phyloP scores from a whole-genome alignment of 2,113 vertebrate genomes.

The Sphyrna mokarran region DNA sequence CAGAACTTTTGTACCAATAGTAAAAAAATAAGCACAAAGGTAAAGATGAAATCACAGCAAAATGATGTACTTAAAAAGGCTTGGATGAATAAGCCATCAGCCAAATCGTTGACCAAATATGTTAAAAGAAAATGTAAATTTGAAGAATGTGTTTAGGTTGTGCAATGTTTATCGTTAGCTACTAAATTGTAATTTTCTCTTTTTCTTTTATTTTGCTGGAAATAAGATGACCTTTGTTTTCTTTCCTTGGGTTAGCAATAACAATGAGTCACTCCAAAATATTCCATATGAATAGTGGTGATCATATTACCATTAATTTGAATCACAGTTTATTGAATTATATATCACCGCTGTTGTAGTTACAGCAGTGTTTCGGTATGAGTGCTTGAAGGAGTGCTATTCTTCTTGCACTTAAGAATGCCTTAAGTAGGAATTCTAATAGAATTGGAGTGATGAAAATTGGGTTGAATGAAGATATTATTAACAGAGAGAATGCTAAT shows the following conservation, averaged over 20 bases:
- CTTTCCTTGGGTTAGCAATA: not conserved
- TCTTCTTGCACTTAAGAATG: not conserved
- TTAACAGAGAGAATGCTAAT: not conserved
- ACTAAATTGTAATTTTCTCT: not conserved
- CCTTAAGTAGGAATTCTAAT: not conserved
- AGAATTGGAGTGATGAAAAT: not conserved
- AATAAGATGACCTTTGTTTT: not conserved
- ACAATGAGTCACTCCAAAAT: not conserved
- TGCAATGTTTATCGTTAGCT: not conserved
- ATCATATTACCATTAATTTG: slow-evolving; percentile 28
- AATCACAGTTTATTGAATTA: not conserved
- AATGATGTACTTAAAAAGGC: not conserved
- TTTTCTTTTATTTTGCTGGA: not conserved
- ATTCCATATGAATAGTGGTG: not conserved
- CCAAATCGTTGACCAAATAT: not conserved
- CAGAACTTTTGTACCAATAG: not conserved
- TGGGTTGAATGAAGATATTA: not conserved
- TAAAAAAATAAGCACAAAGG: not conserved
- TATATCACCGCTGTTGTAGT: not conserved
- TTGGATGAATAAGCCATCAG: not conserved
- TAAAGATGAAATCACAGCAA: not conserved
- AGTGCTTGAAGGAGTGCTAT: not conserved
- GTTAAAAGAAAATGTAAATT: not conserved
- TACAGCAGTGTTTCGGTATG: not conserved
- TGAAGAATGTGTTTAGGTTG: not conserved